These are phyloP conservation scores for Chloropsis hardwickii DNA, from an alignment of 2,113 vertebrate genomes.

Conservation along the genomic window DNA sequence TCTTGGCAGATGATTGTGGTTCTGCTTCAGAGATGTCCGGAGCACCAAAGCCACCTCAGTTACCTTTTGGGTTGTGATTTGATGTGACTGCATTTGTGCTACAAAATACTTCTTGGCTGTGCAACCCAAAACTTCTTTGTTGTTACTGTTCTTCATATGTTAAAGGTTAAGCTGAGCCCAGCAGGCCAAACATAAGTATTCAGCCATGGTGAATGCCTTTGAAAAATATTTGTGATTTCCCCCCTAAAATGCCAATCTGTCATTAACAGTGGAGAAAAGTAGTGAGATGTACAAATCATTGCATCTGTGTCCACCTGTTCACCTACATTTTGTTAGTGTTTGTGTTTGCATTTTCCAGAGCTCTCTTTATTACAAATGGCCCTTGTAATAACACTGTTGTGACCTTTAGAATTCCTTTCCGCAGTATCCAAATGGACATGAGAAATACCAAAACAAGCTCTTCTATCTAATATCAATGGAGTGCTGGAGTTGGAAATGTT, in stretches of 20 bases:
- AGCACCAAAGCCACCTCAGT: neutral
- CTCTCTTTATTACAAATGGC: neutral
- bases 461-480: neutral
- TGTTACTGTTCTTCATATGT: neutral
- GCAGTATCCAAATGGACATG: neutral
- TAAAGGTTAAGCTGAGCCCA: neutral
- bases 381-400: neutral
- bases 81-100: fast-evolving
- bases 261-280: neutral
- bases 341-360: neutral
- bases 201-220: neutral
- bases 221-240: neutral
- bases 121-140: neutral
- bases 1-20: neutral
- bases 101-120: neutral
- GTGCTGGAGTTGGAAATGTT: neutral
- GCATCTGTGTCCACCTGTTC: neutral
- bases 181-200: neutral
- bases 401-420: neutral
- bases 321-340: neutral
- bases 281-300: neutral
- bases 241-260: neutral
- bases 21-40: neutral
- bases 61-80: neutral
- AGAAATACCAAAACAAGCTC: neutral